Percentiles rank a stretch among this genome's conserved stretches.
Conservation (phyloP, 2,797 vertebrate genomes). For the Cynodonichthys magdalenae region DNA sequence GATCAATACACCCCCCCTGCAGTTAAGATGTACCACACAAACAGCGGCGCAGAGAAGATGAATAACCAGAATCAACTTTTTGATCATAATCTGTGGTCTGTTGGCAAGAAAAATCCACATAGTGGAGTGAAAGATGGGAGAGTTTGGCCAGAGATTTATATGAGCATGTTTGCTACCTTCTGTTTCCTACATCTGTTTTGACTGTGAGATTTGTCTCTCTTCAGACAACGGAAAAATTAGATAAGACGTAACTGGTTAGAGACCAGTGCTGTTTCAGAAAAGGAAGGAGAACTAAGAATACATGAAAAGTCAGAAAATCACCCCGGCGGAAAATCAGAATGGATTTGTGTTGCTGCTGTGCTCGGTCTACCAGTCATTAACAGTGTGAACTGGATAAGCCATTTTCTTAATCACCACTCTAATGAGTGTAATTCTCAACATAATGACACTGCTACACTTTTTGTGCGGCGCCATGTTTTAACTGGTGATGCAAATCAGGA, state of each 20-base stretch:
- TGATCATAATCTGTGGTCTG: constrained; percentile 24
- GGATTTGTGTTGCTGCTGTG: not conserved
- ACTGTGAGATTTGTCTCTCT: not conserved
- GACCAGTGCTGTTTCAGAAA: no score
- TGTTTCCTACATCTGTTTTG: not conserved
- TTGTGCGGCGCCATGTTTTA: not conserved
- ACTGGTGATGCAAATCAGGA: not conserved
- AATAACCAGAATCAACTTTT: constrained; percentile 52
- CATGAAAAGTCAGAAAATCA: not conserved
- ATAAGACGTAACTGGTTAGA: not conserved
- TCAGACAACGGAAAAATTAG: not conserved
- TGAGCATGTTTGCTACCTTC: not conserved
- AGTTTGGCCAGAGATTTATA: not conserved
- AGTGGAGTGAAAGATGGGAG: not conserved
- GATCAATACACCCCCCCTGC: constrained; percentile 60
- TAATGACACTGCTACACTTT: not conserved
- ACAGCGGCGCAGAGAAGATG: constrained; percentile 55
- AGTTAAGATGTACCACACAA: constrained; percentile 55
- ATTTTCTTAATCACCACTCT: not conserved
- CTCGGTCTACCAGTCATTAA: not conserved
- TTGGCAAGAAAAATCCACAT: not conserved
- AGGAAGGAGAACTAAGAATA: not conserved
- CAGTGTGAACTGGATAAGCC: not conserved
- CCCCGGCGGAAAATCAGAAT: not conserved
- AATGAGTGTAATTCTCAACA: not conserved